These are phyloP conservation scores for Petromus typicus DNA, from an alignment of 2,113 vertebrate species.

Conservation along the genomic window DNA sequence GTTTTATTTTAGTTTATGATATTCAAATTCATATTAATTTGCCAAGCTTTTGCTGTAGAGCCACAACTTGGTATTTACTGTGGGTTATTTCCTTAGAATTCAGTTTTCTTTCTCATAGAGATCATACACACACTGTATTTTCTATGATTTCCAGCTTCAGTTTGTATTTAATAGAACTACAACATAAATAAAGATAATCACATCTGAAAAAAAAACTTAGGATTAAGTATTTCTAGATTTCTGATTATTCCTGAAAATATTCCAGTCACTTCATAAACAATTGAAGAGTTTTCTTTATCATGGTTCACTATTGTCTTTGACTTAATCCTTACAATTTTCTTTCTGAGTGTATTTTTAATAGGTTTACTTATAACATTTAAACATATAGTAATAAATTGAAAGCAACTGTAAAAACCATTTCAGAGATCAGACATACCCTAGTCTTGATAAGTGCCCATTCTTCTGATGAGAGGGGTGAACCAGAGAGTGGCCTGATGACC, in stretches of 20 bases:
- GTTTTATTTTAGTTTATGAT: background rate
- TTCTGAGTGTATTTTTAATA: constrained; percentile 1
- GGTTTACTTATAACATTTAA: background rate
- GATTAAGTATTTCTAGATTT: constrained; percentile 44
- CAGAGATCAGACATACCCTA: background rate
- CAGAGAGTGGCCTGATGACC: background rate
- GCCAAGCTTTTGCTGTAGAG: background rate
- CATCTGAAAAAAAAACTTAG: constrained; percentile 1
- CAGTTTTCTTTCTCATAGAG: background rate
- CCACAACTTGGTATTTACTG: background rate
- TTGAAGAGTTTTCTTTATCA: background rate
- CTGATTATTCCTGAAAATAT: background rate
- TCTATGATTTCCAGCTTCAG: background rate
- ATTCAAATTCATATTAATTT: constrained; percentile 4
- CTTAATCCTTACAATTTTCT: background rate
- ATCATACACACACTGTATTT: background rate
- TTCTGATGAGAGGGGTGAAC: background rate
- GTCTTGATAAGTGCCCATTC: background rate
- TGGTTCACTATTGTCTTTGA: constrained; percentile 4
- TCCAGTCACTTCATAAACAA: background rate
- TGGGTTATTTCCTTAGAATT: background rate
- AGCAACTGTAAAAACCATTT: background rate
- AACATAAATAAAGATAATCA: constrained; percentile 14
- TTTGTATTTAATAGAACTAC: background rate
- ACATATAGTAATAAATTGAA: background rate